phyloP scores from a whole-genome alignment of 2,797 vertebrate species.

The Picus viridis region DNA sequence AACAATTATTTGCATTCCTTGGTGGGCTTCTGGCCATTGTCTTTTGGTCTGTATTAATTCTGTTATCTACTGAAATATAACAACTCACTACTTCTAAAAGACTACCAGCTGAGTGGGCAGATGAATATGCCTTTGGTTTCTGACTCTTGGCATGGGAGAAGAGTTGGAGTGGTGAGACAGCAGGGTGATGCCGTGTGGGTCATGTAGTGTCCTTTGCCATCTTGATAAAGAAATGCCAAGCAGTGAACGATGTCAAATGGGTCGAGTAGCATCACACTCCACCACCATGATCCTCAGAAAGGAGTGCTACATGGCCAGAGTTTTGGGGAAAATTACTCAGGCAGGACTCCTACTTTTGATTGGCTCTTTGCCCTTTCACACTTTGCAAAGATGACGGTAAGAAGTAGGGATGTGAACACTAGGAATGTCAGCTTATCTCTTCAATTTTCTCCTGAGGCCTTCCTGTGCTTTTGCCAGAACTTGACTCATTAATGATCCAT shows the following conservation, averaged over 20 bases:
- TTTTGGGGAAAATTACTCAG: not conserved
- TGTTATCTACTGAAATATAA: not conserved
- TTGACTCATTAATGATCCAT: slow-evolving; percentile 63
- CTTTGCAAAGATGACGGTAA: not conserved
- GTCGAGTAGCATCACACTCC: not conserved
- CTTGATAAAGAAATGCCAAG: not conserved
- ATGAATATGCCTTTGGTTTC: not conserved
- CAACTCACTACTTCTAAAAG: not conserved
- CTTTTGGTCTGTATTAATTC: not conserved
- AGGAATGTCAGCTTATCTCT: slow-evolving; percentile 2
- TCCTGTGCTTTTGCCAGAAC: slow-evolving; percentile 28
- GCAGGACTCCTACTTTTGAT: not conserved
- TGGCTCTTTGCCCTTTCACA: not conserved
- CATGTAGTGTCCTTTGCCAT: not conserved
- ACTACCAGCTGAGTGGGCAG: not conserved
- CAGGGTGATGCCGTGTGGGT: accelerated
- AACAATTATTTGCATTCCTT: not conserved
- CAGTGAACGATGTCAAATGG: not conserved
- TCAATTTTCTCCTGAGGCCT: slow-evolving; percentile 12
- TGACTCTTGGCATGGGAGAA: not conserved
- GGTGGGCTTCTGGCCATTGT: not conserved
- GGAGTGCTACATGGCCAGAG: not conserved
- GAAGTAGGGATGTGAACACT: not conserved
- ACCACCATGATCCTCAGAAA: not conserved
- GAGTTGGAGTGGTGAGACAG: not conserved